These are phyloP conservation scores for Tachysurus vachellii DNA, from an alignment of 2,113 vertebrate species.

Conservation along the genomic window DNA sequence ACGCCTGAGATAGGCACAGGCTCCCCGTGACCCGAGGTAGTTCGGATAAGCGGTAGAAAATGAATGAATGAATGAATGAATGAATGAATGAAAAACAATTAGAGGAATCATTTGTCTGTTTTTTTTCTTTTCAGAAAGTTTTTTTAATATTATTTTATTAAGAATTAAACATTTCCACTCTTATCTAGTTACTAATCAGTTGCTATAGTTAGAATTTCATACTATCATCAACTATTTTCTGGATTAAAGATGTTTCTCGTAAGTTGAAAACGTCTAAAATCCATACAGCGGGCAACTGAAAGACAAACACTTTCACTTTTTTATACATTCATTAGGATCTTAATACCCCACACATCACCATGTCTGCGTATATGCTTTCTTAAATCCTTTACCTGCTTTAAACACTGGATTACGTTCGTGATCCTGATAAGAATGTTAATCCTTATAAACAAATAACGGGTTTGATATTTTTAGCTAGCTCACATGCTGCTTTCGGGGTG, in stretches of 20 bases:
- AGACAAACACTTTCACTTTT: neutral
- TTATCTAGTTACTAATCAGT: neutral
- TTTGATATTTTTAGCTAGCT: neutral
- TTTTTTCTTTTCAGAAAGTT: neutral
- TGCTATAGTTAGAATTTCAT: neutral
- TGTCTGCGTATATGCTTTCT: neutral
- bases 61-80: too few relatives aligned
- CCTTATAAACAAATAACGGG: neutral
- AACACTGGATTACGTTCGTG: neutral
- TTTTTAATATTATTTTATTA: neutral
- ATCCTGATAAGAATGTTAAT: slow-evolving; percentile 20
- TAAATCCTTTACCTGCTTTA: neutral
- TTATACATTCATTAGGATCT: neutral
- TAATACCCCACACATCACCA: neutral
- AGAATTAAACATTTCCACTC: neutral
- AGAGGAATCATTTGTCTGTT: neutral
- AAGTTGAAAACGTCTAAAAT: neutral
- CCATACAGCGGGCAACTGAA: neutral
- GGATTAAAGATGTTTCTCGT: neutral
- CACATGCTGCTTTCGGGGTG: neutral
- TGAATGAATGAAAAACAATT: neutral
- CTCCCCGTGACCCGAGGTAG: too few relatives aligned
- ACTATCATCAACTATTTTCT: neutral
- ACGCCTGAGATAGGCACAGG: too few relatives aligned
- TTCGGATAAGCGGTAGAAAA: too few relatives aligned